A percentile compares a stretch with the other conserved stretches of the same genome.
Evolutionary conservation across 2,113 vertebrate species (phyloP).

Genomic region (Hassar affinis): DNA sequence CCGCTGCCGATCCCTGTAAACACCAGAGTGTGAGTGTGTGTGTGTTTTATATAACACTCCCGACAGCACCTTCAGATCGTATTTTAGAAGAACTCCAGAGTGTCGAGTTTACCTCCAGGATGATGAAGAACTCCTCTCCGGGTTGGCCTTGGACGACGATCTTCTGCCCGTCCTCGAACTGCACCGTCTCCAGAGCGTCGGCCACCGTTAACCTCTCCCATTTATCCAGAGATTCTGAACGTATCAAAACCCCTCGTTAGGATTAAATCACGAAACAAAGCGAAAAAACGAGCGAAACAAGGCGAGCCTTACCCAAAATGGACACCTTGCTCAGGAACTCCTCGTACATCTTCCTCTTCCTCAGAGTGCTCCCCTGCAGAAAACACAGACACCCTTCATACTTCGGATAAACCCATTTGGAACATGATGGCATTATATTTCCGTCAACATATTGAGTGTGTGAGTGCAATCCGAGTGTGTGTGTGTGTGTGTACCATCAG

Average conservation of each 20-base stretch:
- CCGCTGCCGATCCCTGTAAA: conserved; percentile 89
- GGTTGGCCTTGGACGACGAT: conserved; percentile 98
- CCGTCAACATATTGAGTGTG: neutral
- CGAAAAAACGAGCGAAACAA: neutral
- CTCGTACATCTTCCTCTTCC: conserved; percentile 99
- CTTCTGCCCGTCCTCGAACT: conserved; percentile 99
- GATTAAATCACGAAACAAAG: no score
- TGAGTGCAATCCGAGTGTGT: neutral
- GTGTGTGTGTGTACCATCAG: conserved; percentile 83
- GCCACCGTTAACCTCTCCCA: conserved; percentile 98
- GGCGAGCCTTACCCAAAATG: conserved; percentile 84
- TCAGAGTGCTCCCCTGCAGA: conserved; percentile 91
- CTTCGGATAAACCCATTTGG: no score
- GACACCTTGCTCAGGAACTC: conserved; percentile 99
- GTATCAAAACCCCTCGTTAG: neutral
- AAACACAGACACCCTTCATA: neutral
- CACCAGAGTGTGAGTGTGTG: neutral
- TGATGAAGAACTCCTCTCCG: conserved; percentile 98
- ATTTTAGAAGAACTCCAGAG: neutral
- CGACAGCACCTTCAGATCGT: no score
- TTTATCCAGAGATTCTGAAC: conserved; percentile 93
- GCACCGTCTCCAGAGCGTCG: conserved; percentile 93
- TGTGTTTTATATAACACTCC: neutral
- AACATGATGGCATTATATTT: no score
- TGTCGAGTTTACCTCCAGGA: conserved; percentile 81